These are phyloP conservation scores for Caiman crocodilus DNA, from an alignment of 2,797 vertebrate species.

Conservation along the genomic window DNA sequence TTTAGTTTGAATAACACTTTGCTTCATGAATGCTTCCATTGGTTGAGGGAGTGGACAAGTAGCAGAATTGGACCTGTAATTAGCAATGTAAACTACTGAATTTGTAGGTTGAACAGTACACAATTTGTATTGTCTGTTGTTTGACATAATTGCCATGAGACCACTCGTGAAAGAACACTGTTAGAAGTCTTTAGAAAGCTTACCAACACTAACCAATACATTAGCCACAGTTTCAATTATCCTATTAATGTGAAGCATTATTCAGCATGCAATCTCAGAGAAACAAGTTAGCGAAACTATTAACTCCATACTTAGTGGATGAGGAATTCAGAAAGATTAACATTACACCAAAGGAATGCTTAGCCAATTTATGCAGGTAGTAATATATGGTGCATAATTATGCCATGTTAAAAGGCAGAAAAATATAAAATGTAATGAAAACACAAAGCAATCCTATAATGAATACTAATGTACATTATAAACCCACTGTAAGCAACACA, in stretches of 20 bases:
- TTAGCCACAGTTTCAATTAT: conserved; percentile 61
- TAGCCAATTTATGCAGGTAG: conserved; percentile 41
- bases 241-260: conserved; percentile 47
- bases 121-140: conserved; percentile 11
- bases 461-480: conserved; percentile 13
- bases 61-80: background rate
- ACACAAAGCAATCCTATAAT: conserved; percentile 9
- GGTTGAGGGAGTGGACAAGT: background rate
- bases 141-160: conserved; percentile 34
- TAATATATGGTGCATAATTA: conserved; percentile 25
- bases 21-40: background rate
- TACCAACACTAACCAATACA: conserved; percentile 49
- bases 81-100: conserved; percentile 12
- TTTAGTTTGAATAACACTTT: background rate
- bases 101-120: conserved; percentile 34
- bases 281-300: conserved; percentile 47
- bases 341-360: conserved; percentile 11
- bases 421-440: conserved; percentile 5
- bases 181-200: conserved; percentile 46
- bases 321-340: conserved; percentile 60
- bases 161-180: background rate
- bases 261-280: conserved; percentile 42
- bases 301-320: conserved; percentile 50
- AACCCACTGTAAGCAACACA: background rate
- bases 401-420: background rate